A percentile compares a stretch with the other conserved stretches of the same genome.
These are phyloP conservation scores for Andrena dorsata DNA, from an alignment of 2,888 invertebrate genomes.

Conservation along the genomic window DNA sequence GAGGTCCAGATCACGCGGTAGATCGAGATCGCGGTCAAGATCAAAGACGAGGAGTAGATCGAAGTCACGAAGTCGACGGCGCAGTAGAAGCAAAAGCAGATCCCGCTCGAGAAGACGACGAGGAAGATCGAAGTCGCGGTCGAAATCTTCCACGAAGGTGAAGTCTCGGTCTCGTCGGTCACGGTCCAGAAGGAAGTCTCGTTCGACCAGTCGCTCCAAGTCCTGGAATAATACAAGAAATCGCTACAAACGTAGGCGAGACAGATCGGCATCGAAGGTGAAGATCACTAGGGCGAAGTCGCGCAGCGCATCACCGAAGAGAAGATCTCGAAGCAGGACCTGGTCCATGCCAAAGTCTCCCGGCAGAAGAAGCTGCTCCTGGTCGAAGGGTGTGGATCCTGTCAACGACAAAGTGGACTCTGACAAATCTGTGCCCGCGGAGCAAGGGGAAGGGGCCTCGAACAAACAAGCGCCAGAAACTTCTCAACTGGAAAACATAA, in stretches of 20 bases:
- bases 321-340: slow-evolving; percentile 86
- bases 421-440: neutral
- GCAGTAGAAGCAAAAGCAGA: slow-evolving; percentile 62
- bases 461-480: slow-evolving; percentile 39
- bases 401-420: slow-evolving; percentile 34
- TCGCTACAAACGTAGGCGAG: slow-evolving; percentile 68
- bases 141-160: slow-evolving; percentile 20
- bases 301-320: slow-evolving; percentile 67
- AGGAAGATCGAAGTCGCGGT: slow-evolving; percentile 67
- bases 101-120: slow-evolving; percentile 65
- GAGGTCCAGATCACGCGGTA: slow-evolving; percentile 71
- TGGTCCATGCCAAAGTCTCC: slow-evolving; percentile 87
- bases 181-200: slow-evolving; percentile 72
- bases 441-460: slow-evolving; percentile 22
- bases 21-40: slow-evolving; percentile 66
- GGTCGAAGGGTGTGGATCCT: slow-evolving; percentile 85
- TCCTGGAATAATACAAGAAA: slow-evolving; percentile 71
- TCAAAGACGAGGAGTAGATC: slow-evolving; percentile 69
- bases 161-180: slow-evolving; percentile 69
- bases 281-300: slow-evolving; percentile 79
- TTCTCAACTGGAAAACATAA: slow-evolving; percentile 61
- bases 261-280: slow-evolving; percentile 74
- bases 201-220: slow-evolving; percentile 72
- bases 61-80: slow-evolving; percentile 68
- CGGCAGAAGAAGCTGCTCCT: slow-evolving; percentile 84